phyloP scores from a whole-genome alignment of 2,113 vertebrate species.

The Elephas maximus region DNA sequence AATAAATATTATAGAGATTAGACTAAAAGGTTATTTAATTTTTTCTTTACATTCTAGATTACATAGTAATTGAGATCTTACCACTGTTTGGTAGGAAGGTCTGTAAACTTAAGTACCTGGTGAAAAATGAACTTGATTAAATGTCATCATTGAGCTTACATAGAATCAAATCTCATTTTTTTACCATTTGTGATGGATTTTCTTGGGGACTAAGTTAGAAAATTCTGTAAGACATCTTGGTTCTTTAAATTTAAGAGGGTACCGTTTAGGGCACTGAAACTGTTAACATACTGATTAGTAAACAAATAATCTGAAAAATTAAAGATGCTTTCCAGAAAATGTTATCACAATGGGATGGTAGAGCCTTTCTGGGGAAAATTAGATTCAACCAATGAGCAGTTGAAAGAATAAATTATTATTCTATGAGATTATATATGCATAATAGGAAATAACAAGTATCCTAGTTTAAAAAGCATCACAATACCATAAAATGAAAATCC shows the following conservation, averaged over 20 bases:
- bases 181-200: background rate
- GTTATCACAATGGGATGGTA: background rate
- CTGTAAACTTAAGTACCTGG: background rate
- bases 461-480: background rate
- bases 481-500: background rate
- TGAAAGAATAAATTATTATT: conserved; percentile 46
- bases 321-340: conserved; percentile 51
- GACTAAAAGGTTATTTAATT: background rate
- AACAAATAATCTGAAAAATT: conserved; percentile 65
- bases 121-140: conserved; percentile 53
- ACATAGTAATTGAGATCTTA: conserved; percentile 25
- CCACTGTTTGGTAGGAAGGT: conserved; percentile 14
- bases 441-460: background rate
- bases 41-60: conserved; percentile 52
- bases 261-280: background rate
- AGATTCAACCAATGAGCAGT: background rate
- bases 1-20: background rate
- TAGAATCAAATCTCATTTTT: conserved; percentile 3
- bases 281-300: conserved; percentile 52
- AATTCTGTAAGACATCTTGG: background rate
- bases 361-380: background rate
- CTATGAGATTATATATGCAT: background rate
- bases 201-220: background rate
- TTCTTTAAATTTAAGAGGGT: conserved; percentile 52
- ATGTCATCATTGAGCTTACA: conserved; percentile 26